Conservation (phyloP, 2,888 invertebrate genomes). For the Deilephila porcellus region DNA sequence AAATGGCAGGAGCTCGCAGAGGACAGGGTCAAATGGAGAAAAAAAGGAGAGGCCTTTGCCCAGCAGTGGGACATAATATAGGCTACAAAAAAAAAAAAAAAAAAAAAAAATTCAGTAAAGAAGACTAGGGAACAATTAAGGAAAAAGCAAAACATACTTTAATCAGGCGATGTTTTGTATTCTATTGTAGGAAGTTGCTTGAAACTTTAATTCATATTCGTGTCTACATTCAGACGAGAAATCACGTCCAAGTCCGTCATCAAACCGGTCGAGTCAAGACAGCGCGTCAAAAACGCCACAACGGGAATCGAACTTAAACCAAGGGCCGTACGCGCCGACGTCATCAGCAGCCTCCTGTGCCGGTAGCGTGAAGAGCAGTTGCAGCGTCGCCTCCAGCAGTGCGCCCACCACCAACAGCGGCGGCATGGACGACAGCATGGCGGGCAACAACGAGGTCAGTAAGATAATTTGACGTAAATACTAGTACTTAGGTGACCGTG, state of each 20-base stretch:
- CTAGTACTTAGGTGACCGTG: no score
- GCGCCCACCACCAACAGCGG: conserved; percentile 53
- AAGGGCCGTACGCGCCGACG: conserved; percentile 76
- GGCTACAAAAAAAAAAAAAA: no score
- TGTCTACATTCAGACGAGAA: conserved; percentile 69
- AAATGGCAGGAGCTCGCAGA: no score
- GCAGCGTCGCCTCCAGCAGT: conserved; percentile 63
- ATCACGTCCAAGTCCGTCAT: conserved; percentile 80
- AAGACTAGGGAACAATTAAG: no score
- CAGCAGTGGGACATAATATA: no score
- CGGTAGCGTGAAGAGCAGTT: conserved; percentile 66
- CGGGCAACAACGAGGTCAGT: conserved; percentile 62
- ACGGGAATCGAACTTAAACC: conserved; percentile 63
- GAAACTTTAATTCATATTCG: background rate
- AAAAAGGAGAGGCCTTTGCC: no score
- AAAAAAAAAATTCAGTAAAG: no score
- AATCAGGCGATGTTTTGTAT: conserved; percentile 21
- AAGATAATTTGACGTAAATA: background rate
- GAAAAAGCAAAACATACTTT: background rate
- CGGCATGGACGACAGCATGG: conserved; percentile 67
- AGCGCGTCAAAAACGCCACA: conserved; percentile 78
- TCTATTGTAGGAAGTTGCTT: background rate
- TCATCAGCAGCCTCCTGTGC: conserved; percentile 63
- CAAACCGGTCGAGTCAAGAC: conserved; percentile 78
- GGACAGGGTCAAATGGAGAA: no score